Evolutionary conservation across 2,113 vertebrate genomes (phyloP).

Genomic region (human): GRCh38 chr6:60528501-60529000

Average conservation of each 20-base stretch:
- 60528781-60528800: not conserved
- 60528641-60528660: not conserved
- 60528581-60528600: not conserved
- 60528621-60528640: not conserved
- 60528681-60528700: not conserved
- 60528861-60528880: accelerated
- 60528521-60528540: not conserved
- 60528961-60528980: not conserved
- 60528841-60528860: not conserved
- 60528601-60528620: not conserved
- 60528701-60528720: not conserved
- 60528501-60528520: not conserved
- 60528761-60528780: not conserved
- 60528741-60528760: not conserved
- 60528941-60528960: not conserved
- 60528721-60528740: too few relatives aligned
- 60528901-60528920: not conserved
- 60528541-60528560: not conserved
- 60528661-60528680: not conserved
- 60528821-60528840: not conserved
- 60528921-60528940: not conserved
- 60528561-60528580: not conserved
- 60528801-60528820: not conserved
- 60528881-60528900: not conserved
- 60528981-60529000: not conserved